phyloP scores from a whole-genome alignment of 2,888 invertebrate species.

The Eumerus sabulonum region DNA sequence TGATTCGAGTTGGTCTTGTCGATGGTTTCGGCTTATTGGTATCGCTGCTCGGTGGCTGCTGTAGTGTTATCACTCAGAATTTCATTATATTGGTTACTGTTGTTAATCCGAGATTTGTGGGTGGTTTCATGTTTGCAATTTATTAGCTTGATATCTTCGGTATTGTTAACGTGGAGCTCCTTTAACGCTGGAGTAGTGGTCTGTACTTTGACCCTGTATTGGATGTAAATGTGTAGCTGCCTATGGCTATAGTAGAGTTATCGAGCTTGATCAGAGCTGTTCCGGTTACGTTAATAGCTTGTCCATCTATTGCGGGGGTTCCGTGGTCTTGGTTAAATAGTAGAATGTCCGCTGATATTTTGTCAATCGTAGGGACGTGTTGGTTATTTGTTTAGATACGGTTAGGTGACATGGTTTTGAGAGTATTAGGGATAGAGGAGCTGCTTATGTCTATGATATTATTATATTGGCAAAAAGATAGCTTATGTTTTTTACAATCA shows the following conservation, averaged over 20 bases:
- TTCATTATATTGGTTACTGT: too few relatives aligned
- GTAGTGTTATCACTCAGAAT: too few relatives aligned
- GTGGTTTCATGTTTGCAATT: background rate
- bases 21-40: too few relatives aligned
- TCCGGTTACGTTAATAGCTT: background rate
- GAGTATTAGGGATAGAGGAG: background rate
- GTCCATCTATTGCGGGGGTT: background rate
- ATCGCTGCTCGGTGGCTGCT: too few relatives aligned
- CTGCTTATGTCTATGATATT: background rate
- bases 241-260: background rate
- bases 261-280: background rate
- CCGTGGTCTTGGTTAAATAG: background rate
- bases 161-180: background rate
- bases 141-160: background rate
- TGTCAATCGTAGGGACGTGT: background rate
- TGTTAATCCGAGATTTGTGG: background rate
- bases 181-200: background rate
- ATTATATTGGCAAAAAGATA: background rate
- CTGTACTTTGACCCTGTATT: background rate
- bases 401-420: background rate
- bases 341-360: background rate
- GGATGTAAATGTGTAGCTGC: background rate
- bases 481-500: conserved; percentile 1
- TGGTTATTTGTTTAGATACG: background rate
- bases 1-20: conserved; percentile 4